phyloP scores from a whole-genome alignment of 2,797 vertebrate species.

The Danio jaintianensis region DNA sequence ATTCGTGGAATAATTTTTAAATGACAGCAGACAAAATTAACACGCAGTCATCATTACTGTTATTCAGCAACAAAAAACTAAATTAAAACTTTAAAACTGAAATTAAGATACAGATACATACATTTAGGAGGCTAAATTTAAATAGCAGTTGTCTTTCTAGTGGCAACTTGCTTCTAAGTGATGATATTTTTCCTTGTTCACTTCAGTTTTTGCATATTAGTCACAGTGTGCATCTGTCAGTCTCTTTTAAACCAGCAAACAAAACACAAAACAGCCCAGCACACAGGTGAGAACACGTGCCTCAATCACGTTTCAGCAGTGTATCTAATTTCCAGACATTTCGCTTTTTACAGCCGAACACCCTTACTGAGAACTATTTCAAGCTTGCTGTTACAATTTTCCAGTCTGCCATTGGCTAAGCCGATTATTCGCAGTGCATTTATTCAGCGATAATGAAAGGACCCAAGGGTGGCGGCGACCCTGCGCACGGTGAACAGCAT shows the following conservation, averaged over 20 bases:
- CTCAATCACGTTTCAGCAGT: not conserved
- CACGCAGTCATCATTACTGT: too few species aligned
- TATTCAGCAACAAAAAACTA: too few species aligned
- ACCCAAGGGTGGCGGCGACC: slow-evolving; percentile 48
- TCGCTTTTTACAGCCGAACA: not conserved
- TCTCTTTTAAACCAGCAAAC: not conserved
- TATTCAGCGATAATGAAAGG: slow-evolving; percentile 52
- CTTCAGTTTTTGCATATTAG: not conserved
- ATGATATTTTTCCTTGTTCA: not conserved
- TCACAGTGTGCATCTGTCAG: slow-evolving; percentile 1
- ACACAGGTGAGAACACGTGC: not conserved
- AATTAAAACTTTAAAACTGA: too few species aligned
- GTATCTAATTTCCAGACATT: not conserved
- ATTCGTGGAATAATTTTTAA: too few species aligned
- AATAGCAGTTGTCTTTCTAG: not conserved
- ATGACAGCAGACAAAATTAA: too few species aligned
- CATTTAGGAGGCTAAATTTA: not conserved
- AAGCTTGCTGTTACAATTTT: slow-evolving; percentile 25
- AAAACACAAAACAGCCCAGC: not conserved
- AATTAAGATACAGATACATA: too few species aligned
- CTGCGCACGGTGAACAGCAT: slow-evolving; percentile 28
- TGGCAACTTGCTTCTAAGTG: not conserved
- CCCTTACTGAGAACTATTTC: not conserved
- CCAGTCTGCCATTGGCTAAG: not conserved
- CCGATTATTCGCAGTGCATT: slow-evolving; percentile 38